Percentiles rank a stretch among this genome's conserved stretches.
phyloP scores from a whole-genome alignment of 2,888 invertebrate species.

The Serripes groenlandicus region DNA sequence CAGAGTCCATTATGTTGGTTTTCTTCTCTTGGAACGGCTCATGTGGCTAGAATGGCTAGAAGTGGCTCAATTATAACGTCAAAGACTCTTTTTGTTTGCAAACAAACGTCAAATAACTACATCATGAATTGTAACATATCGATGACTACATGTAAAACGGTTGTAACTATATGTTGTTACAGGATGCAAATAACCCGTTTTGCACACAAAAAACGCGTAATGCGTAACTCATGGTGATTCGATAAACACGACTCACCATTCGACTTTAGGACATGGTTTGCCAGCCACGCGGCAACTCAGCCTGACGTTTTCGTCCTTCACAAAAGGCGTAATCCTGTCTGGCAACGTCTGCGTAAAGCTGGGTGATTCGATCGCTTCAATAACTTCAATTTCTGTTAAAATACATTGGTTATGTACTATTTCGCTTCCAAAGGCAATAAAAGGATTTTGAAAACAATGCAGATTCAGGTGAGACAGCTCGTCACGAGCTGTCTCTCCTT shows the following conservation, averaged over 20 bases:
- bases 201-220: no score
- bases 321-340: slow-evolving; percentile 64
- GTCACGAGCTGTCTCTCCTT: neutral
- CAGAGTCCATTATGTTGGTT: no score
- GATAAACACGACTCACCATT: slow-evolving; percentile 65
- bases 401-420: neutral
- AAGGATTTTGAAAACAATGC: neutral
- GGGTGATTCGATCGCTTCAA: slow-evolving; percentile 60
- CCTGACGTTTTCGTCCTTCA: slow-evolving; percentile 63
- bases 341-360: slow-evolving; percentile 62
- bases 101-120: no score
- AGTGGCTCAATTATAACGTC: no score
- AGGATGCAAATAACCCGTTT: no score
- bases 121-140: no score
- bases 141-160: no score
- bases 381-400: slow-evolving; percentile 55
- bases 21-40: no score
- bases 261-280: slow-evolving; percentile 65
- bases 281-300: slow-evolving; percentile 68
- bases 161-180: no score
- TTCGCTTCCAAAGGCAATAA: neutral
- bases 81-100: no score
- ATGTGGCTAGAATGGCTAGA: no score
- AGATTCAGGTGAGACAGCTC: neutral
- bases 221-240: no score